Conservation (phyloP, 2,797 vertebrate species). For the Micromesistius poutassou region DNA sequence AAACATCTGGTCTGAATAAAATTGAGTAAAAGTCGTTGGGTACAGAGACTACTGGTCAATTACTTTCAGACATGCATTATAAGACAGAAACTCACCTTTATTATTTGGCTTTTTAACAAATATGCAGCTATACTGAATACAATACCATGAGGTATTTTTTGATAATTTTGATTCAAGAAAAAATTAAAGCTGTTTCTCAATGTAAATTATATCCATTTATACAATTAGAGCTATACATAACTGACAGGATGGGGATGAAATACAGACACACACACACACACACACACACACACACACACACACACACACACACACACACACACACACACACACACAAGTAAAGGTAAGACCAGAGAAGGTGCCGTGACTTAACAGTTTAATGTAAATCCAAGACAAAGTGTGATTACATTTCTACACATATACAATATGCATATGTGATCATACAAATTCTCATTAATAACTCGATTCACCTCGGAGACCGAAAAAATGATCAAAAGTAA, state of each 20-base stretch:
- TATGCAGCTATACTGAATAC: too few species aligned
- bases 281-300: not conserved
- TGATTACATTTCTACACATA: conserved; percentile 99
- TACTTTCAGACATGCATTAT: not conserved
- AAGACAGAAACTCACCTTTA: not conserved
- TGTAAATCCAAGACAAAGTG: conserved; percentile 99
- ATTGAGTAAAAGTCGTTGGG: too few species aligned
- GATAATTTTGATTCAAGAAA: too few species aligned
- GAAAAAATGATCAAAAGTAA: conserved; percentile 99
- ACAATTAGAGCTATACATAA: too few species aligned
- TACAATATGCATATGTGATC: conserved; percentile 99
- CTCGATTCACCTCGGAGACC: conserved; percentile 99
- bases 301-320: conserved; percentile 6
- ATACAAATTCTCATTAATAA: conserved; percentile 99
- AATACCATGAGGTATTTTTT: too few species aligned
- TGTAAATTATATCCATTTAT: too few species aligned
- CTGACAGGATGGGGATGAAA: too few species aligned
- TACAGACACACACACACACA: too few species aligned
- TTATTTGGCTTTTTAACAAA: too few species aligned
- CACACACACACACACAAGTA: conserved; percentile 13
- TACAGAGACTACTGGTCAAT: too few species aligned
- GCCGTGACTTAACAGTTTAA: conserved; percentile 99
- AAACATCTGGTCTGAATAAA: too few species aligned
- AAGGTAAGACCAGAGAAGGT: conserved; percentile 51
- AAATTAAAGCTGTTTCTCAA: too few species aligned